Base-by-base conservation (phyloP, 2,888 invertebrate genomes). In the Acleris cristana region DNA sequence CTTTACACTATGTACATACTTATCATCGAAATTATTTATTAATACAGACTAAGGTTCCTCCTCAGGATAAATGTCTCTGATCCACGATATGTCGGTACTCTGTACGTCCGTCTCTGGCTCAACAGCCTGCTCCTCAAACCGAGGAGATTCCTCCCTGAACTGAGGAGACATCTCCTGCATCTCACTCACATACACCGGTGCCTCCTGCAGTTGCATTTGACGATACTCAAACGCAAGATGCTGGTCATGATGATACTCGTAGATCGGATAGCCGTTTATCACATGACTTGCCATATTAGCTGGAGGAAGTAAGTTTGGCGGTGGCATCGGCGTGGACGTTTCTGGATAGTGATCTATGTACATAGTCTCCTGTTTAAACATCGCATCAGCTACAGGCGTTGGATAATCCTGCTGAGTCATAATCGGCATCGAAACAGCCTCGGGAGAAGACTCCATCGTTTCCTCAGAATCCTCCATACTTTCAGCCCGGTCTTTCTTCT, bases 401-500 rank as follows among this genome's bases (percentile, higher is more conserved):
- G 77, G 74, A 65, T 77, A 80, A 51, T 77, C 76, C 30, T 83
- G 79, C 7, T 81, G 80, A 18, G 79, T 71, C 0, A 74, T 59
- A 66, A 79, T 58, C 2, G 78, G 78, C 40, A 76, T 71, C 10
- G 73, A 72, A 19, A 68, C 73, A 23, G 77, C 65, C 40, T 84
- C 85, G 0, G 81, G 74, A 0, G 81, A 79, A 3, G 81, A 79
- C 60, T 80, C 83, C 0, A 82, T 82, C 10, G 82, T 85, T 30
- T 85, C 86, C 69, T 87, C 85, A 0, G 74, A 75, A 30, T 84
- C 84, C 63, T 86, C 86, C 1, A 79, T 64, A 66, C 74, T 74
- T 63, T 88, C 89, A 3, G 81, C 76, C 49, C 82, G 82, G 62
- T 94, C 94, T 73, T 94, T 95, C 77, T 95, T 95, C 75, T 56